Evolutionary conservation across 2,888 invertebrate species (phyloP).

Genomic region (Pegoplata infirma): DNA sequence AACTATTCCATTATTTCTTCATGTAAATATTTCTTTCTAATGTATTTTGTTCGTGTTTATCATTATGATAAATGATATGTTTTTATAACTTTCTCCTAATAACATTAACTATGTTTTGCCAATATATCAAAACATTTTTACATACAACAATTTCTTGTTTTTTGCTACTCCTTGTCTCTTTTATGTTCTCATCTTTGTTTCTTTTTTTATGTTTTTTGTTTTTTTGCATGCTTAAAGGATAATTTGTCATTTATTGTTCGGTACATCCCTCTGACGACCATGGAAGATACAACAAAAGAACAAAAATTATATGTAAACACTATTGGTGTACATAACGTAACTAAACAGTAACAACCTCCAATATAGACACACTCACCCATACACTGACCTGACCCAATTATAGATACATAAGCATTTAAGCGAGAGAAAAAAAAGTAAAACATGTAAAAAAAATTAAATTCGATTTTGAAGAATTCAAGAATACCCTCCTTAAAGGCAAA

Average conservation of each 20-base stretch:
- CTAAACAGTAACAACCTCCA: neutral
- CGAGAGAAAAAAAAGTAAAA: too few species aligned
- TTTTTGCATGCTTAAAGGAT: constrained; percentile 15
- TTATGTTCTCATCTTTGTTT: too few species aligned
- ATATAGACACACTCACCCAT: neutral
- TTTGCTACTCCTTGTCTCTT: too few species aligned
- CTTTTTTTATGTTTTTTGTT: neutral
- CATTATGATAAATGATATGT: constrained; percentile 44
- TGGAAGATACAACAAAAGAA: neutral
- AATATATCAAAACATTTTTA: constrained; percentile 18
- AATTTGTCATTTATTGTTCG: constrained; percentile 51
- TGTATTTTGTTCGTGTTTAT: neutral
- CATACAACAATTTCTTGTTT: neutral
- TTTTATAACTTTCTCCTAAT: constrained; percentile 14
- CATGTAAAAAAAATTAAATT: too few species aligned
- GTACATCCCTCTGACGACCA: constrained; percentile 3
- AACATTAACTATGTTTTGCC: constrained; percentile 23
- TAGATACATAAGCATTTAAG: too few species aligned
- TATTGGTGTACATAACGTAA: neutral
- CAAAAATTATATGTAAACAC: neutral
- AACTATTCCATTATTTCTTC: neutral
- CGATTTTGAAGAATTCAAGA: too few species aligned
- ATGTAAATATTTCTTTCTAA: neutral
- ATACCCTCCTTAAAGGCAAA: too few species aligned
- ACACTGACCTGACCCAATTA: constrained; percentile 35